Evolutionary conservation across 2,888 invertebrate genomes (phyloP), one percentile per base, ranked within the genome.

Genomic region (Falcaria lacertinaria): DNA sequence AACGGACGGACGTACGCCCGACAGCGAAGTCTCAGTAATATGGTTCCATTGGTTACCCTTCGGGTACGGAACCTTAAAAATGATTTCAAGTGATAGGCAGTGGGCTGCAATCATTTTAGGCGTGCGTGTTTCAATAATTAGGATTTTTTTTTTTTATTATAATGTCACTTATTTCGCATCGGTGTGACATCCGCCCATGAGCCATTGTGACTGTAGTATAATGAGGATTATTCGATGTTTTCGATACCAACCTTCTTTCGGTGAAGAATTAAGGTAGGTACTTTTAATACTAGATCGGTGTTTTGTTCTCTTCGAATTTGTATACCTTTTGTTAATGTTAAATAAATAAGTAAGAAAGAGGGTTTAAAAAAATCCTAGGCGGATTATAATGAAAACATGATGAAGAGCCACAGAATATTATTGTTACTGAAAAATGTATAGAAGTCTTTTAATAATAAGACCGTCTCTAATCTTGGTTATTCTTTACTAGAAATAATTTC

Each of bases 161-260:
- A 6, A 32, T 1, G 8, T 35, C 41, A 39, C 32, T 34, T 19
- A 33, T 39, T 37, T 50, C 42, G 38, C 15, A 11, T 49, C 69
- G 66, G 74, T 76, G 69, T 75, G 41, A 71, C 16, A 40, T 39
- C 34, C 49, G 32, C 50, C 44, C 48, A 19, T 8, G 22, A 47
- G 41, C 65, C 47, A 64, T 73, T 73, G 75, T 71, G 69, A 65
- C 65, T 64, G 68, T 69, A 64, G 58, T 50, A 60, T 77, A 69
- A 74, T 74, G 72, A 69, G 74, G 73, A 78, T 76, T 80, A 80
- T 75, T 75, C 68, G 63, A 70, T 71, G 70, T 74, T 74, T 75
- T 72, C 68, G 69, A 69, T 70, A 60, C 64, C 57, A 70, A 63
- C 68, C 63, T 52, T 64, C 72, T 75, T 66, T 67, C 57, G 61